Conservation (phyloP, 64 coral and sea anemone species). For the Acropora yongei region DNA sequence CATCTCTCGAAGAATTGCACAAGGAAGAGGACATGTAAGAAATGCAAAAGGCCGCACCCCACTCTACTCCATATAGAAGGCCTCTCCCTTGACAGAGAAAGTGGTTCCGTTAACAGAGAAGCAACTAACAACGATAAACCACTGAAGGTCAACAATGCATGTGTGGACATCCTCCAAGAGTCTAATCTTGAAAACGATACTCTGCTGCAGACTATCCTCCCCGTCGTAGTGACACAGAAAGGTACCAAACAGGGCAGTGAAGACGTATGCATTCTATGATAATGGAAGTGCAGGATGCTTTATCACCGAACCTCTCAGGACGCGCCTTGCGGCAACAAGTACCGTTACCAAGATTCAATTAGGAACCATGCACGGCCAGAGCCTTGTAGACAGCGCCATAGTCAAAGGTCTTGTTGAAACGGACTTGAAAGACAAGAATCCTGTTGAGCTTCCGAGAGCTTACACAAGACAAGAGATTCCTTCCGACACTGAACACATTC, state of each 20-base stretch:
- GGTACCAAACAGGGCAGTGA: conserved; percentile 19
- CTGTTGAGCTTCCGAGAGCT: neutral
- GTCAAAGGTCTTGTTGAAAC: conserved; percentile 14
- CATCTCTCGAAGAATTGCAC: conserved; percentile 60
- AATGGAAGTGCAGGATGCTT: conserved; percentile 35
- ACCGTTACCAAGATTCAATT: neutral
- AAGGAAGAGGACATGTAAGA: conserved; percentile 61
- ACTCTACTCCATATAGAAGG: conserved; percentile 73
- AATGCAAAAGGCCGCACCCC: conserved; percentile 71
- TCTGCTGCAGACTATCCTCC: conserved; percentile 27
- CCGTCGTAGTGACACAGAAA: conserved; percentile 28
- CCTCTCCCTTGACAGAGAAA: too few species aligned
- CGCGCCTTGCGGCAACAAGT: neutral
- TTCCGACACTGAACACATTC: conserved; percentile 9
- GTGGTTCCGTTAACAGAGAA: conserved; percentile 6
- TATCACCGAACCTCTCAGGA: conserved; percentile 15
- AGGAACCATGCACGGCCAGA: neutral
- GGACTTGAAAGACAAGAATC: conserved; percentile 4
- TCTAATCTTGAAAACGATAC: conserved; percentile 10
- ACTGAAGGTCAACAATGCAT: too few species aligned
- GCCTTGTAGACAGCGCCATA: neutral
- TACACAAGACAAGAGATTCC: conserved; percentile 34
- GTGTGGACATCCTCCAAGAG: neutral
- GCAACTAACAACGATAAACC: neutral
- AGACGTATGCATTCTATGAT: conserved; percentile 38